Percentiles rank a stretch among this genome's conserved stretches.
These are phyloP conservation scores for Dreissena polymorpha DNA, from an alignment of 1,140 invertebrate genomes.

Conservation along the genomic window DNA sequence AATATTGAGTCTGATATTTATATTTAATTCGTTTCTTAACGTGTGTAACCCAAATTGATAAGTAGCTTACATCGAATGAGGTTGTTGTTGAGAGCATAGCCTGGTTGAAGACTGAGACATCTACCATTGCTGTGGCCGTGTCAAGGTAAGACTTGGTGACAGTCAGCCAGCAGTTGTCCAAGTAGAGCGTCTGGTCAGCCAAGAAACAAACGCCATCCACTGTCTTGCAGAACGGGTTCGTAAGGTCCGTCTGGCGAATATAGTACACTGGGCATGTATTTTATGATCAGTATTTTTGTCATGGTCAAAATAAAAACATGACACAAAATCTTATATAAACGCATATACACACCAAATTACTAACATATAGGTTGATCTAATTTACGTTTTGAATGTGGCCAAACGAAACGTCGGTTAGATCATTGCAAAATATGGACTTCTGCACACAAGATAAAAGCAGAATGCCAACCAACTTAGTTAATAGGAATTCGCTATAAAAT, in stretches of 20 bases:
- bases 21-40: not conserved
- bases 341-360: not conserved
- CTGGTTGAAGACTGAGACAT: slow-evolving; percentile 23
- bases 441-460: too few relatives aligned
- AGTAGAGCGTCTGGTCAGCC: not conserved
- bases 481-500: too few relatives aligned
- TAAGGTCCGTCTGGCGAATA: not conserved
- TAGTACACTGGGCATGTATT: not conserved
- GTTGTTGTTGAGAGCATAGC: slow-evolving; percentile 10
- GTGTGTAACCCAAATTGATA: not conserved
- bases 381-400: not conserved
- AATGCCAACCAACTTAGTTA: too few relatives aligned
- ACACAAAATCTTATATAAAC: not conserved
- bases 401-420: too few relatives aligned
- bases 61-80: not conserved
- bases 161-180: slow-evolving; percentile 42
- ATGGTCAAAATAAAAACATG: not conserved
- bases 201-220: not conserved
- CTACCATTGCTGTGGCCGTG: not conserved
- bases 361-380: not conserved
- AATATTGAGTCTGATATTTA: not conserved
- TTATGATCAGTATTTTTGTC: too few relatives aligned
- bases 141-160: slow-evolving; percentile 23
- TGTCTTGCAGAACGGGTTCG: not conserved
- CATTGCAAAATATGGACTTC: too few relatives aligned